These are phyloP conservation scores for Epinephelus coioides DNA, from an alignment of 2,797 vertebrate genomes.

Conservation along the genomic window DNA sequence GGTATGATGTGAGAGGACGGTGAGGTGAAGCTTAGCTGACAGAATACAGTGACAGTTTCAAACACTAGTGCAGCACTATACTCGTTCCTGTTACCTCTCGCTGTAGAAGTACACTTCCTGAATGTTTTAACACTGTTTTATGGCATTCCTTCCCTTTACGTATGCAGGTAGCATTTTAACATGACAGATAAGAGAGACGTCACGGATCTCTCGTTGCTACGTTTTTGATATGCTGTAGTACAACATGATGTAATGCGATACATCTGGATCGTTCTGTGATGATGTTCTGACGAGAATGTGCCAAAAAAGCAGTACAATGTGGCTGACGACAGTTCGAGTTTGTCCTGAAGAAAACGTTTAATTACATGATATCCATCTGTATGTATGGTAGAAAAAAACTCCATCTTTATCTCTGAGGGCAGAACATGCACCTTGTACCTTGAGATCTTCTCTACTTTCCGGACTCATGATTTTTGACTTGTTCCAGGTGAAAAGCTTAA, in stretches of 20 bases:
- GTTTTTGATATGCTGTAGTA: conserved; percentile 26
- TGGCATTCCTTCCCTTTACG: conserved; percentile 72
- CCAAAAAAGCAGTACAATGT: conserved; percentile 24
- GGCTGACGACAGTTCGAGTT: conserved; percentile 15
- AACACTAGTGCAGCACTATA: conserved; percentile 56
- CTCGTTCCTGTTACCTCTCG: conserved; percentile 24
- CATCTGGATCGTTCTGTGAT: neutral
- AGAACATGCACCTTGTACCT: conserved; percentile 54
- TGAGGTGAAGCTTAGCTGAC: conserved; percentile 46
- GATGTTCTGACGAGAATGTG: conserved; percentile 16
- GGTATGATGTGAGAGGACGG: conserved; percentile 51
- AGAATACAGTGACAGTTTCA: conserved; percentile 45
- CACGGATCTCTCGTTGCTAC: conserved; percentile 49
- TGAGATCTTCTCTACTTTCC: neutral
- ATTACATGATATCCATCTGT: conserved; percentile 26
- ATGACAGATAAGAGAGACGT: conserved; percentile 13
- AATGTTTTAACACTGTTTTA: conserved; percentile 60
- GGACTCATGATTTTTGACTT: conserved; percentile 7
- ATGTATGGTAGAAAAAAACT: conserved; percentile 16
- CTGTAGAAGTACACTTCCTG: conserved; percentile 58
- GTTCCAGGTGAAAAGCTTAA: conserved; percentile 27
- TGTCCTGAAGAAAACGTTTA: conserved; percentile 40
- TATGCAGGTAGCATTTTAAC: conserved; percentile 44
- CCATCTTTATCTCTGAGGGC: conserved; percentile 21
- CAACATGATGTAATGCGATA: neutral